These are phyloP conservation scores for Erethizon dorsatum DNA, from an alignment of 2,797 vertebrate species.

Conservation along the genomic window DNA sequence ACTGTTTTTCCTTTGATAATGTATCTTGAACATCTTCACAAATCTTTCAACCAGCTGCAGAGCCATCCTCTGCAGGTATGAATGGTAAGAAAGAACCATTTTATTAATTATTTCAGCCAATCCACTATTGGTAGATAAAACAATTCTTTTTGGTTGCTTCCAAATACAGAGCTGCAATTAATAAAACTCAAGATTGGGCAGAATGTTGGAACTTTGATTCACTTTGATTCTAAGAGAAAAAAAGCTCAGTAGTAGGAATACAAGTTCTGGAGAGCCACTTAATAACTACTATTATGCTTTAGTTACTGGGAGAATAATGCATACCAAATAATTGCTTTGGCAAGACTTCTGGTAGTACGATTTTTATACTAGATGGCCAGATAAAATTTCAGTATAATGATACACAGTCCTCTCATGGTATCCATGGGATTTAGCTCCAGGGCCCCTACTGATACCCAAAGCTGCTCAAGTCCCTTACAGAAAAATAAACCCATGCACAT, in stretches of 20 bases:
- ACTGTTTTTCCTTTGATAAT: neutral
- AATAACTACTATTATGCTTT: neutral
- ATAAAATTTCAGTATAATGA: conserved; percentile 11
- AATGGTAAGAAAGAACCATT: neutral
- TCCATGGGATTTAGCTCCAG: neutral
- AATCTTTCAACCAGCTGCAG: neutral
- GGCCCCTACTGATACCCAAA: neutral
- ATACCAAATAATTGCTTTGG: neutral
- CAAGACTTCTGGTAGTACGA: neutral
- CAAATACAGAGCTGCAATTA: neutral
- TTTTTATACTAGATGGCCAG: neutral
- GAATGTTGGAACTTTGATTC: neutral
- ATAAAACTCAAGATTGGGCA: neutral
- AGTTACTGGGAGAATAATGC: neutral
- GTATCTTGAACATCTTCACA: neutral
- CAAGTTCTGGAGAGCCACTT: neutral
- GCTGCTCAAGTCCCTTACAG: neutral
- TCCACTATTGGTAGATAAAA: neutral
- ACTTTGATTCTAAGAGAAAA: neutral
- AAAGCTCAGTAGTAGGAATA: neutral
- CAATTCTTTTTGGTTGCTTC: neutral
- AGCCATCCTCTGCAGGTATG: neutral
- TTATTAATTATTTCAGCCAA: neutral
- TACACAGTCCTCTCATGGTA: neutral
- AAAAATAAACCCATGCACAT: neutral